Evolutionary conservation across 64 coral and sea anemone genomes (phyloP).

Genomic region (Montipora capricornis): DNA sequence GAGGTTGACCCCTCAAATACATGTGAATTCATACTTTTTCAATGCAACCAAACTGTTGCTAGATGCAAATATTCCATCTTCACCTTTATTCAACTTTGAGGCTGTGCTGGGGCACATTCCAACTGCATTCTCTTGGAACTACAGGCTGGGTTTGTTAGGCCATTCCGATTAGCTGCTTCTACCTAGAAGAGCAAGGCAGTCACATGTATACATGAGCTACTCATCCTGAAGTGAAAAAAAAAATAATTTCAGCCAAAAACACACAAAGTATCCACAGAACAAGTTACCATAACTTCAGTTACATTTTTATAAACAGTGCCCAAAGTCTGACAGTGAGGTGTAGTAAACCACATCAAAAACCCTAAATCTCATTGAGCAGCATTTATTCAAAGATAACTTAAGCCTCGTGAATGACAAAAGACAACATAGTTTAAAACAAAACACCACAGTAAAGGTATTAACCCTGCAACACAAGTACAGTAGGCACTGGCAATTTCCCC

Average conservation of each 20-base stretch:
- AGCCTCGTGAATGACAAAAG: conserved; percentile 28
- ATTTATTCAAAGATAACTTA: conserved; percentile 28
- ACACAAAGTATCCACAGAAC: conserved; percentile 46
- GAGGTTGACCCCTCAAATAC: conserved; percentile 19
- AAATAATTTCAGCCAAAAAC: conserved; percentile 43
- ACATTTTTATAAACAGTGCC: neutral
- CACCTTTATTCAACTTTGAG: conserved; percentile 77
- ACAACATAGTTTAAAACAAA: conserved; percentile 18
- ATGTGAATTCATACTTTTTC: conserved; percentile 27
- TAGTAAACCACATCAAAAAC: neutral
- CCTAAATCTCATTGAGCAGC: neutral
- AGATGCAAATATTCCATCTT: conserved; percentile 25
- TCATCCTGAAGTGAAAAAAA: conserved; percentile 68
- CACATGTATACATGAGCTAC: conserved; percentile 75
- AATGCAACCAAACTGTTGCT: conserved; percentile 27
- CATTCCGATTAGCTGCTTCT: conserved; percentile 66
- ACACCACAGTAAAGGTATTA: conserved; percentile 18
- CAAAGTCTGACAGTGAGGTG: neutral
- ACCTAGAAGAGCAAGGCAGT: conserved; percentile 75
- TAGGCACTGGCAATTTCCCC: conserved; percentile 51
- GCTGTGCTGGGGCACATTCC: conserved; percentile 69
- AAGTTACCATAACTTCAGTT: conserved; percentile 39
- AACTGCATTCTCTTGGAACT: conserved; percentile 59
- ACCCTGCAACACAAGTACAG: conserved; percentile 68
- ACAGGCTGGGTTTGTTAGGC: conserved; percentile 75